Percentiles rank a stretch among this genome's conserved stretches.
Evolutionary conservation across 2,888 invertebrate species (phyloP).

Genomic region (Hymenopus coronatus): DNA sequence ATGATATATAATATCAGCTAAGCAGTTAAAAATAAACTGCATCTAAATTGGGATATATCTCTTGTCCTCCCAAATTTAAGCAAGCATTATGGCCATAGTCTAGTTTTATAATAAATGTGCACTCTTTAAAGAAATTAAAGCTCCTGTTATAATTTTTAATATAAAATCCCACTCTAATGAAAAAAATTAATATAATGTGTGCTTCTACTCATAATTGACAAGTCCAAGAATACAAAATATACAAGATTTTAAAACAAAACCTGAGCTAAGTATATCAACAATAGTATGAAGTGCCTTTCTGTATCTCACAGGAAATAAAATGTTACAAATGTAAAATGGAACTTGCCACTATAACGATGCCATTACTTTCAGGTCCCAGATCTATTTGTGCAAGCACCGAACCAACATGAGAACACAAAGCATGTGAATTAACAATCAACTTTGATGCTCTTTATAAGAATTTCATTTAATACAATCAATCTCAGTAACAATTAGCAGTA

Average conservation of each 20-base stretch:
- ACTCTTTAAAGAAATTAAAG: background rate
- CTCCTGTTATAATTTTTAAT: background rate
- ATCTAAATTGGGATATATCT: background rate
- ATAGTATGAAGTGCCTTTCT: background rate
- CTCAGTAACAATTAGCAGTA: background rate
- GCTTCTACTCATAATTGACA: background rate
- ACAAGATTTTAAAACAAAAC: background rate
- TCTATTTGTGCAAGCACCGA: background rate
- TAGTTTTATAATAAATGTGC: background rate
- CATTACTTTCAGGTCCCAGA: background rate
- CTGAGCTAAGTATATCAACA: background rate
- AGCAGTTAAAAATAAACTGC: background rate
- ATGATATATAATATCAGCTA: background rate
- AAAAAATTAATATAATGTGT: background rate
- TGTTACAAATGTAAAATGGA: background rate
- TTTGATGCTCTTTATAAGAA: background rate
- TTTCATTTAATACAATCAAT: background rate
- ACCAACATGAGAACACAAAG: background rate
- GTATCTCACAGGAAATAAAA: background rate
- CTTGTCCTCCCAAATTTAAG: background rate
- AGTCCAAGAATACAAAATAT: background rate
- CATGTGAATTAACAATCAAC: background rate
- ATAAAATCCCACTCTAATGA: background rate
- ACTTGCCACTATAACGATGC: background rate
- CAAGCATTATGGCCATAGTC: background rate